phyloP scores from a whole-genome alignment of 2,888 invertebrate genomes.

The Epinotia nisella region DNA sequence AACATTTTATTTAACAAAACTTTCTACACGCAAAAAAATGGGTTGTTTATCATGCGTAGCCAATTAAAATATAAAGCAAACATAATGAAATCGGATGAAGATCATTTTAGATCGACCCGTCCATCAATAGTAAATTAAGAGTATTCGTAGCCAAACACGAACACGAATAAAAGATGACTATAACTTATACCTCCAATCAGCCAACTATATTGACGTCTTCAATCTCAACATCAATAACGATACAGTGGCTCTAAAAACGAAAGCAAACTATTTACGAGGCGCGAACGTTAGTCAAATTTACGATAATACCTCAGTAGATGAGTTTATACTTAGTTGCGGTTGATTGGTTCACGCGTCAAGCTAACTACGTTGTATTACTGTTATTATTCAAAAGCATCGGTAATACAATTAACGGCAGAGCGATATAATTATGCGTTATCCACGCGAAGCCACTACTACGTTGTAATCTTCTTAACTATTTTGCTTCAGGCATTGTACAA shows the following conservation, averaged over 20 bases:
- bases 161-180: constrained; percentile 5
- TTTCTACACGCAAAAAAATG: background rate
- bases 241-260: constrained; percentile 43
- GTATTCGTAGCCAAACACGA: constrained; percentile 19
- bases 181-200: constrained; percentile 27
- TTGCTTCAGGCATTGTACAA: constrained; percentile 44
- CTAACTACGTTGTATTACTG: constrained; percentile 46
- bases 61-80: background rate
- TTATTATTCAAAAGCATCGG: constrained; percentile 46
- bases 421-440: constrained; percentile 47
- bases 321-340: constrained; percentile 35
- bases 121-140: constrained; percentile 21
- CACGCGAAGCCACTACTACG: constrained; percentile 45
- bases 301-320: constrained; percentile 34
- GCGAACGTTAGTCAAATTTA: constrained; percentile 37
- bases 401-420: constrained; percentile 46
- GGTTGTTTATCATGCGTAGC: background rate
- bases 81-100: background rate
- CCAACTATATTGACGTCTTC: constrained; percentile 33
- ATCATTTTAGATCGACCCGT: background rate
- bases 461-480: constrained; percentile 47
- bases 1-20: background rate
- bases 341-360: constrained; percentile 40
- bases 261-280: constrained; percentile 35
- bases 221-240: constrained; percentile 26